Percentiles rank a stretch among this genome's conserved stretches.
Conservation (phyloP, 2,113 vertebrate species). For the Nibea albiflora region DNA sequence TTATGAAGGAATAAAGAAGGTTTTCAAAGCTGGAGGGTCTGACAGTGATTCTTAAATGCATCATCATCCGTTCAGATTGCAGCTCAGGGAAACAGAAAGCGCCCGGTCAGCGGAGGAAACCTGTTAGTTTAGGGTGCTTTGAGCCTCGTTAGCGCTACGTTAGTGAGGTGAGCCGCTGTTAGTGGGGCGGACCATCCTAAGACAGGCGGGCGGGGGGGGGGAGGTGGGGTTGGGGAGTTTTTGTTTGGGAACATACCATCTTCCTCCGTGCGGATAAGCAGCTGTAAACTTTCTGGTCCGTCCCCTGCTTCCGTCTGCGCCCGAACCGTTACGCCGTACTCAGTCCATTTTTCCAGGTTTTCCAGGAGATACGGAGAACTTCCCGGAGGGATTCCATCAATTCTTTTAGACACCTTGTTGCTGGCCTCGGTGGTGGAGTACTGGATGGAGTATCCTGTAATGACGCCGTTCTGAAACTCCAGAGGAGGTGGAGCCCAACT, state of each 20-base stretch:
- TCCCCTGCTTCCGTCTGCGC: slow-evolving; percentile 93
- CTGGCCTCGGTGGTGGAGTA: slow-evolving; percentile 89
- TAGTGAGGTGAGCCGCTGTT: slow-evolving; percentile 59
- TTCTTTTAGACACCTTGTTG: slow-evolving; percentile 88
- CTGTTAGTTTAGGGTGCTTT: slow-evolving; percentile 50
- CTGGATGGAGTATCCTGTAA: slow-evolving; percentile 94
- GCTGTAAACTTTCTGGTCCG: slow-evolving; percentile 93
- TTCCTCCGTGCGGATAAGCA: slow-evolving; percentile 97
- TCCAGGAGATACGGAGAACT: slow-evolving; percentile 92
- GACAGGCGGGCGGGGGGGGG: slow-evolving; percentile 8
- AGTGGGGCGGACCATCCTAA: slow-evolving; percentile 58
- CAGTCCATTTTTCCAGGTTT: slow-evolving; percentile 96
- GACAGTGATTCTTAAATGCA: slow-evolving; percentile 39
- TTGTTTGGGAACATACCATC: slow-evolving; percentile 93
- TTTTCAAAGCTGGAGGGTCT: slow-evolving; percentile 34
- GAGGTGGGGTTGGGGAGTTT: slow-evolving; percentile 5
- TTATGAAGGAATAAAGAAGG: slow-evolving; percentile 41
- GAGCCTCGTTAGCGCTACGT: slow-evolving; percentile 43
- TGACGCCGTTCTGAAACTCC: slow-evolving; percentile 94
- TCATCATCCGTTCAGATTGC: slow-evolving; percentile 25
- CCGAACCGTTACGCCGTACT: slow-evolving; percentile 93
- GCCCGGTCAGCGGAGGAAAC: slow-evolving; percentile 30
- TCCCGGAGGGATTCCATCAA: slow-evolving; percentile 88
- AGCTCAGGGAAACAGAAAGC: slow-evolving; percentile 30
- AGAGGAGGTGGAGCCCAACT: slow-evolving; percentile 95